Evolutionary conservation across 1,140 invertebrate genomes (phyloP), one percentile per base, ranked within the genome.

Genomic region (Telenomus remus): DNA sequence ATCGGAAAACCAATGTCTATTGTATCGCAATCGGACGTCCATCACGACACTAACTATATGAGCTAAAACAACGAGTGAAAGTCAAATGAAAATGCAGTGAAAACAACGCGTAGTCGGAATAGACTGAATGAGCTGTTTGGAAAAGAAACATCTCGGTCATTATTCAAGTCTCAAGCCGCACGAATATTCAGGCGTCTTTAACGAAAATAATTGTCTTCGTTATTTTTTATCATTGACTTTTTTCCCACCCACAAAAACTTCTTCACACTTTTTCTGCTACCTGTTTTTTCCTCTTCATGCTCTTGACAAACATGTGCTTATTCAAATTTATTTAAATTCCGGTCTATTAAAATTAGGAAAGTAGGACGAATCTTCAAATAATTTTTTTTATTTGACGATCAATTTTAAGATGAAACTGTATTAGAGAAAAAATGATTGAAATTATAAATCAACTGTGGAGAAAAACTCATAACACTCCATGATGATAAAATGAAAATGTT

Each of bases 11-110:
- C 49, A 15, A 37, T 14, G 14, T 33, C 47, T 13, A 47, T 57
- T 57, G 33, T 37, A 47, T 27, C 35, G 43, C 44, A 27, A 35
- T 35, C 55, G 9, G 27, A 16, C 43, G 27, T 35, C 35, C 47
- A 43, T 57, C 44, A 47, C 7, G 44, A 37, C 33, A 39, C 44
- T 35, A 57, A 47, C 37, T 47, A 27, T 47, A 47, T 47, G 55
- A 47, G 47, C 27, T 48, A 48, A 44, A 47, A 47, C 27, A 27
- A 16, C 44, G n/a, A 15, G 55, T 57, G 55, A 57, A 57, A 57
- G 55, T 57, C 43, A 44, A 57, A 47, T 57, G 43, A 46, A 56
- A 56, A 56, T 34, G 44, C 42, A 11, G 37, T 39, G 37, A 39
- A 44, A 44, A 44, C 13, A 44, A 44, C 11, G 43, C 4, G 12